Evolutionary conservation across 2,113 vertebrate genomes (phyloP).

Genomic region (Nycticryphes semicollaris): DNA sequence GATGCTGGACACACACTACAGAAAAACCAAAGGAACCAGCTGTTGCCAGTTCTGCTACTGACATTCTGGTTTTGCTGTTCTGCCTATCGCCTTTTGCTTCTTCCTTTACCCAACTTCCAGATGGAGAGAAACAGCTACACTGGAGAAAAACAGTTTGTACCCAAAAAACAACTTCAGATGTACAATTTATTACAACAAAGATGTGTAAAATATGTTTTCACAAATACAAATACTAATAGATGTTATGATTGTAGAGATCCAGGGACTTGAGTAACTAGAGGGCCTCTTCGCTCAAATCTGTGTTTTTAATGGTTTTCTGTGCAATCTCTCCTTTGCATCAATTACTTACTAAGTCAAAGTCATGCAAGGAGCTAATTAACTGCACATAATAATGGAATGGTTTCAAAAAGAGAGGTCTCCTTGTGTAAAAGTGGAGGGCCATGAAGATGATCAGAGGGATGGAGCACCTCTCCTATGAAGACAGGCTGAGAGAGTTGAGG

Average conservation of each 20-base stretch:
- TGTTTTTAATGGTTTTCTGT: not conserved
- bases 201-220: not conserved
- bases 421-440: rapidly evolving
- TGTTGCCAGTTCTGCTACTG: not conserved
- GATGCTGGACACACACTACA: not conserved
- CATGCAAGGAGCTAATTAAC: not conserved
- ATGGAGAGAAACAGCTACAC: not conserved
- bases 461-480: too few relatives aligned
- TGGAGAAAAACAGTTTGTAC: not conserved
- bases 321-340: not conserved
- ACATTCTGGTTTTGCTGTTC: not conserved
- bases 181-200: not conserved
- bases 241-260: not conserved
- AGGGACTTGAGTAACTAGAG: not conserved
- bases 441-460: too few relatives aligned
- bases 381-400: rapidly evolving
- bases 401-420: not conserved
- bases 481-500: too few relatives aligned
- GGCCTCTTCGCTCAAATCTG: not conserved
- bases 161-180: not conserved
- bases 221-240: not conserved
- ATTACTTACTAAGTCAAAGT: too few relatives aligned
- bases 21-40: not conserved
- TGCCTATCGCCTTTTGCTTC: not conserved
- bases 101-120: not conserved